These are phyloP conservation scores for Anas platyrhynchos DNA, from an alignment of 2,113 vertebrate genomes.

Conservation along the genomic window DNA sequence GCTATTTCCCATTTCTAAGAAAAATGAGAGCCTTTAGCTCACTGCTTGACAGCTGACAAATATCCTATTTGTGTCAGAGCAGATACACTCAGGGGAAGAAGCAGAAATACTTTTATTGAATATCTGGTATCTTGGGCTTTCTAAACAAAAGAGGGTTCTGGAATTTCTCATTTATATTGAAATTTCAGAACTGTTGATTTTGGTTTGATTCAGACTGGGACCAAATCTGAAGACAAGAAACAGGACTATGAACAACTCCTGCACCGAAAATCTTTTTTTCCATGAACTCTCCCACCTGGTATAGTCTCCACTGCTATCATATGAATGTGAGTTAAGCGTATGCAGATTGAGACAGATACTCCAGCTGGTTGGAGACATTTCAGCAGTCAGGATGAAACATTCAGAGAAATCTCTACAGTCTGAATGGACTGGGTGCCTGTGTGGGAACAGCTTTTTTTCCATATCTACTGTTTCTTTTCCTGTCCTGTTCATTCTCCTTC, in stretches of 20 bases:
- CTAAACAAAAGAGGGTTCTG: background rate
- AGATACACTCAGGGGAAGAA: background rate
- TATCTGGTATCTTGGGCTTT: background rate
- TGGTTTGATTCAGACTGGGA: background rate
- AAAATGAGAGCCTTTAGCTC: background rate
- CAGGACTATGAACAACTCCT: background rate
- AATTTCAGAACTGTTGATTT: background rate
- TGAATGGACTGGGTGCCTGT: background rate
- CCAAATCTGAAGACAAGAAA: background rate
- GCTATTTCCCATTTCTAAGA: background rate
- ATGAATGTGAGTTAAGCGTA: background rate
- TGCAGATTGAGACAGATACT: background rate
- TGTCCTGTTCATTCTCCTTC: background rate
- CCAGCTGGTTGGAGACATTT: background rate
- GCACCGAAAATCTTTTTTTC: background rate
- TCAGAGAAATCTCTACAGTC: background rate
- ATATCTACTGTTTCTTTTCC: background rate
- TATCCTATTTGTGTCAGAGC: background rate
- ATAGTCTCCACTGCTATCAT: background rate
- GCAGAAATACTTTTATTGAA: background rate
- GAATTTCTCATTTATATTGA: background rate
- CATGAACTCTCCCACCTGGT: background rate
- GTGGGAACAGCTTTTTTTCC: background rate
- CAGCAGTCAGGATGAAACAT: fast-evolving
- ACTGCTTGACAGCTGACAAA: background rate